A percentile compares a stretch with the other conserved stretches of the same genome.
These are phyloP conservation scores for Corydoras maculifer DNA, from an alignment of 2,113 vertebrate genomes.

Conservation along the genomic window DNA sequence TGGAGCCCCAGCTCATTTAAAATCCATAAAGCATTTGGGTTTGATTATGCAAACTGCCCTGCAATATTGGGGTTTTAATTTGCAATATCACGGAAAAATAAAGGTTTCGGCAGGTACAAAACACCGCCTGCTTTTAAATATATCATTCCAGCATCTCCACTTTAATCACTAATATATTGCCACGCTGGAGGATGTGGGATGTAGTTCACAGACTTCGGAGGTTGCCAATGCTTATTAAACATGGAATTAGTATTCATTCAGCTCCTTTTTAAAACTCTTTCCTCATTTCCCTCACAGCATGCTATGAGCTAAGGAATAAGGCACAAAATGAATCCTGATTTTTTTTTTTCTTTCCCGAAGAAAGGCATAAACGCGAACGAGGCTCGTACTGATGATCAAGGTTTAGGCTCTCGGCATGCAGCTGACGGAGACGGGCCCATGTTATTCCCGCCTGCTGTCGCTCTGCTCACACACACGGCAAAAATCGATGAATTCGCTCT, in stretches of 20 bases:
- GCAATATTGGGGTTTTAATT: not conserved
- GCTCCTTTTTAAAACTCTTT: not conserved
- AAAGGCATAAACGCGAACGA: not conserved
- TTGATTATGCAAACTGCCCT: conserved; percentile 5
- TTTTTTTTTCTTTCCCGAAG: not conserved
- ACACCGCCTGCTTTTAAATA: not conserved
- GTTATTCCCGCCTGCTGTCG: not conserved
- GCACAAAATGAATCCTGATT: not conserved
- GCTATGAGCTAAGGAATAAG: not conserved
- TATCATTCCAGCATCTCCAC: not conserved
- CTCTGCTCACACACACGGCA: conserved; percentile 1
- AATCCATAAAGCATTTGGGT: not conserved
- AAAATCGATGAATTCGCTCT: conserved; percentile 12
- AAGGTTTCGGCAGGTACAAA: not conserved
- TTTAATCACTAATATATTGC: conserved; percentile 13
- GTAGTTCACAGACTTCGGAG: conserved; percentile 1
- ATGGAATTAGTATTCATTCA: conserved; percentile 21
- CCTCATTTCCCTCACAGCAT: conserved; percentile 16
- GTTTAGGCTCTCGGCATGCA: not conserved
- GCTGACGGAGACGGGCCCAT: not conserved
- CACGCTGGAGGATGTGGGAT: conserved; percentile 5
- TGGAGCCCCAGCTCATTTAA: not conserved
- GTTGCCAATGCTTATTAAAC: conserved; percentile 8
- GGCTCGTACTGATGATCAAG: not conserved
- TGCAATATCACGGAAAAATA: conserved; percentile 3